phyloP scores from a whole-genome alignment of 2,797 vertebrate species.

The Distichodus sexfasciatus region DNA sequence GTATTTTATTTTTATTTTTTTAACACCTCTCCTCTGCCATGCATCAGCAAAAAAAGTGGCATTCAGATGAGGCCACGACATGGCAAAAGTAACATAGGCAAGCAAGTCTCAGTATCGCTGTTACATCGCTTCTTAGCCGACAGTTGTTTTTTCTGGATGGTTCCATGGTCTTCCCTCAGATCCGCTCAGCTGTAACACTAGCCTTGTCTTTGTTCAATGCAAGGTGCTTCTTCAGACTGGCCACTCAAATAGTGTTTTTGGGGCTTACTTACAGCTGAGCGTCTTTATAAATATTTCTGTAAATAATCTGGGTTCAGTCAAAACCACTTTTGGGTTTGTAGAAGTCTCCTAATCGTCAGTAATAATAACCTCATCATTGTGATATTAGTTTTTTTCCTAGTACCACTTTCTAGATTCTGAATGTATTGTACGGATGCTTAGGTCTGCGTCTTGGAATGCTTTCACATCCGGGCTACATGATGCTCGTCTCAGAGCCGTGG shows the following conservation, averaged over 20 bases:
- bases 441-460: constrained; percentile 11
- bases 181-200: constrained; percentile 36
- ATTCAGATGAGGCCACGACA: neutral
- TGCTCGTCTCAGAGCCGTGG: neutral
- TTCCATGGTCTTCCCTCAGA: constrained; percentile 38
- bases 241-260: constrained; percentile 12
- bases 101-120: neutral
- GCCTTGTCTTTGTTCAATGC: constrained; percentile 40
- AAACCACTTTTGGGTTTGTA: neutral
- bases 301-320: constrained; percentile 16
- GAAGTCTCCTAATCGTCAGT: neutral
- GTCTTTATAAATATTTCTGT: constrained; percentile 31
- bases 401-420: constrained; percentile 27
- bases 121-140: constrained; percentile 15
- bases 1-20: neutral
- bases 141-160: constrained; percentile 17
- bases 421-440: constrained; percentile 40
- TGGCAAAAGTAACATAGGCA: neutral
- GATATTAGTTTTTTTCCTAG: neutral
- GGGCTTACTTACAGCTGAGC: neutral
- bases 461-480: neutral
- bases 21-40: neutral
- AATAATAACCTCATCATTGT: neutral
- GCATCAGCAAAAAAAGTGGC: neutral
- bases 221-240: constrained; percentile 53